Conservation (phyloP, 2,797 vertebrate species). For the Florisuga fusca region DNA sequence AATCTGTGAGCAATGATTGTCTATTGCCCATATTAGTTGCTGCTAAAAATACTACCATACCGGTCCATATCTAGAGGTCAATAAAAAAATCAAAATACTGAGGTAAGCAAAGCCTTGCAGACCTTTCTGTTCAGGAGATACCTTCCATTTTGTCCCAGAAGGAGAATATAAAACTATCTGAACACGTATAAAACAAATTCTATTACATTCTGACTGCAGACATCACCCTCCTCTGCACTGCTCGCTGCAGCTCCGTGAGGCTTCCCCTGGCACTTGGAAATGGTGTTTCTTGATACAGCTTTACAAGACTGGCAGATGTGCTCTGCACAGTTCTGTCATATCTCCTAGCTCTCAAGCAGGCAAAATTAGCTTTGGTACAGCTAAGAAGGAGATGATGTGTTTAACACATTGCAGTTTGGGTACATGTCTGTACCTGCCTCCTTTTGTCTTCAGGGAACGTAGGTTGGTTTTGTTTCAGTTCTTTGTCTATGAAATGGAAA, state of each 20-base stretch:
- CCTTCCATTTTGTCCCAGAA: constrained; percentile 23
- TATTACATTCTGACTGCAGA: constrained; percentile 1
- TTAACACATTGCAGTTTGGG: constrained; percentile 23
- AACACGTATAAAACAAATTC: background rate
- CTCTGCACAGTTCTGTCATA: constrained; percentile 3
- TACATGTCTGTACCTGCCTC: constrained; percentile 28
- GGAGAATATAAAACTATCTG: background rate
- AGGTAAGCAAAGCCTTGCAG: constrained; percentile 20
- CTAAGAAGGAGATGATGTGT: constrained; percentile 14
- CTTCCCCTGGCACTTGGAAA: constrained; percentile 48
- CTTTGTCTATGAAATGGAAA: background rate
- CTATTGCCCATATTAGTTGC: constrained; percentile 22
- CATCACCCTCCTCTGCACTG: constrained; percentile 14
- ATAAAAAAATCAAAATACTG: constrained; percentile 61
- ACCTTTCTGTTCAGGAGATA: background rate
- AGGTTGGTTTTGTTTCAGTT: background rate
- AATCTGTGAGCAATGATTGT: constrained; percentile 22
- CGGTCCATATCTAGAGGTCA: constrained; percentile 51
- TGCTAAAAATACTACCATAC: constrained; percentile 59
- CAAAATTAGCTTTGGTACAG: constrained; percentile 27
- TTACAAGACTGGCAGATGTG: constrained; percentile 25
- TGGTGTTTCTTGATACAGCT: background rate
- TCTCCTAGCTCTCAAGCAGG: background rate
- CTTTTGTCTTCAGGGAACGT: background rate
- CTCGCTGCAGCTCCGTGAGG: background rate